phyloP scores from a whole-genome alignment of 2,797 vertebrate species.

The Parotocinclus haroldoi region DNA sequence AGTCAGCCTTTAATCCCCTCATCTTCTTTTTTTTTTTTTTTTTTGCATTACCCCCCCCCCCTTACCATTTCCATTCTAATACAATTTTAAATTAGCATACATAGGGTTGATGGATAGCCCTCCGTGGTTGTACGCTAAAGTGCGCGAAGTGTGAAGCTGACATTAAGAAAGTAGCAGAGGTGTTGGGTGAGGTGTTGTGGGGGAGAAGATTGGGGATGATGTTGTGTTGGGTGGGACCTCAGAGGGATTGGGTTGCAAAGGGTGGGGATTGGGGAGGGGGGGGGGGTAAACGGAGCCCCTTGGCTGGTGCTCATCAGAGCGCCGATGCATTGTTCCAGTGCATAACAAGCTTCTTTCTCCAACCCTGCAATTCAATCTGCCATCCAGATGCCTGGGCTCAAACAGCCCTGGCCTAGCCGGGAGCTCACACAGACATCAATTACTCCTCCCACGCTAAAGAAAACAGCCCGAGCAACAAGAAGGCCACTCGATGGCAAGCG shows the following conservation, averaged over 20 bases:
- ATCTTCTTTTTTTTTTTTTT: no score
- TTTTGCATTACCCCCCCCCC: no score
- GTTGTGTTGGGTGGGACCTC: neutral
- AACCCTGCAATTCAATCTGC: constrained; percentile 67
- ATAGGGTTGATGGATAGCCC: no score
- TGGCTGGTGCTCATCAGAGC: constrained; percentile 41
- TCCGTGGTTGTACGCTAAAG: constrained; percentile 3
- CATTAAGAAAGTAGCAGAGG: neutral
- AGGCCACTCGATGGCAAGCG: constrained; percentile 61
- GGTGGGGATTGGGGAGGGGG: constrained; percentile 4
- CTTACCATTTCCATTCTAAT: no score
- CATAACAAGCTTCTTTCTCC: constrained; percentile 70
- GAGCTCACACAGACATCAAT: constrained; percentile 58
- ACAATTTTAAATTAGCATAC: no score
- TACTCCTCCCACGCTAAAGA: constrained; percentile 58
- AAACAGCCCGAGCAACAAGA: constrained; percentile 51
- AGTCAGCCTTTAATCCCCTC: no score
- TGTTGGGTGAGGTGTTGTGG: neutral
- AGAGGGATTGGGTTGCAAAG: constrained; percentile 9
- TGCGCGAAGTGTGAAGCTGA: neutral
- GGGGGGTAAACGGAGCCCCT: constrained; percentile 24
- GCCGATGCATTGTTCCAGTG: constrained; percentile 68
- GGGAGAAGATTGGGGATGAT: neutral
- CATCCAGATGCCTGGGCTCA: constrained; percentile 66
- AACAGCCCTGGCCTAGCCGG: constrained; percentile 49